phyloP scores from a whole-genome alignment of 2,797 vertebrate species.

The Synaphobranchus kaupii region DNA sequence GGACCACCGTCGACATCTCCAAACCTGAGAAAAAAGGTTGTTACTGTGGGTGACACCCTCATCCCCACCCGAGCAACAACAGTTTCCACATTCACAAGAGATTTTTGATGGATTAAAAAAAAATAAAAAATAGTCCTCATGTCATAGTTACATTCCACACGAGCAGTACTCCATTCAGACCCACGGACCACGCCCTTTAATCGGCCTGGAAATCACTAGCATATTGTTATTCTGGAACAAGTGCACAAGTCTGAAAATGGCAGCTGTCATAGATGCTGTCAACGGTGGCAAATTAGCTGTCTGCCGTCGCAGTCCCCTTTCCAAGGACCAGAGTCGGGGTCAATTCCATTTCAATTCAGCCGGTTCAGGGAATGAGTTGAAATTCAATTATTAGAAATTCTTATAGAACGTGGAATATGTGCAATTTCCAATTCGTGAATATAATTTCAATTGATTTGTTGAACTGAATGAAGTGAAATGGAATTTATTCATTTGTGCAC shows the following conservation, averaged over 20 bases:
- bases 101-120: neutral
- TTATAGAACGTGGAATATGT: too few species aligned
- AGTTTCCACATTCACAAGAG: neutral
- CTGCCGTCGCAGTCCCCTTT: neutral
- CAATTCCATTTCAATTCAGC: too few species aligned
- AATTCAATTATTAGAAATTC: too few species aligned
- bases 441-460: too few species aligned
- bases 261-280: neutral
- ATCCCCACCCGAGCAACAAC: neutral
- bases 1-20: constrained; percentile 9
- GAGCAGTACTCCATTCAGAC: neutral
- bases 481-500: neutral
- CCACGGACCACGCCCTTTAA: neutral
- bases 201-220: neutral
- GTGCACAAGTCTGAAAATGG: neutral
- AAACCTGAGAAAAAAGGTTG: constrained; percentile 25
- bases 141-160: neutral
- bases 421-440: too few species aligned
- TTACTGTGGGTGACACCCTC: constrained; percentile 24
- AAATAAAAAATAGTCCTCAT: neutral
- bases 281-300: neutral
- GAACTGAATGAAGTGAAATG: too few species aligned
- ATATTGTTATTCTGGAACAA: neutral
- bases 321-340: neutral
- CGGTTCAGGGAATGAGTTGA: too few species aligned